Base-by-base conservation (phyloP, 2,888 invertebrate species). In the Melanostoma mellinum region DNA sequence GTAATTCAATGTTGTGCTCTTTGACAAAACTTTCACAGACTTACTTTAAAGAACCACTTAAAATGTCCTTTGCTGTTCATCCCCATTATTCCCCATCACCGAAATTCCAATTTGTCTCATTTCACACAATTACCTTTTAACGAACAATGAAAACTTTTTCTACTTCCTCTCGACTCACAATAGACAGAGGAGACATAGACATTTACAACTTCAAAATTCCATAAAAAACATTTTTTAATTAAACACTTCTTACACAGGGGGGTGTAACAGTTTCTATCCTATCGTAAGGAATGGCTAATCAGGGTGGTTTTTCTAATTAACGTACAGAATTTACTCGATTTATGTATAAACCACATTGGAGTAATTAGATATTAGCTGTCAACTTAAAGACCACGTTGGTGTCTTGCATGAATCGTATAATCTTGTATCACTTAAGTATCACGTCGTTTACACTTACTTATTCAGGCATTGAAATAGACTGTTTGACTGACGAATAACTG, bases 151-250 rank as follows among this genome's bases (percentile, higher is more conserved):
- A 78, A 82, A 82, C 63, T 82, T 77, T 77, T 52, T 56, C 52
- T 32, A 33, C 55, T 67, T 42, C 4, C 50, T 38, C 8, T 32
- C 6, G 30, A 8, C 9, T 8, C 58, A 10, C 42, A 60, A 44
- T 8, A 40, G 50, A 44, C 60, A 56, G 35, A 46, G 10, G 42
- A 6, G 33, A 44, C 55, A 60, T 36, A 20, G 20, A 20, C 20
- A 20, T 20, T 20, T 20, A 20, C 20, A 68, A 56, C 73, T 74
- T 78, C 44, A 69, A 53, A 58, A 55, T 58, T 78, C 73, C 63
- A 78, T 82, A 55, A 73, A 77, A 77, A 33, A 53, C 53, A 78
- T 73, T 81, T 20, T 81, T 73, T 82, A 81, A 81, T 81, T 81
- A 76, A 81, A 81, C 38, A 55, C 32, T 53, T 60, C 32, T 53